A percentile compares a stretch with the other conserved stretches of the same genome.
phyloP scores from a whole-genome alignment of 2,113 vertebrate species.

The Lepisosteus osseus region DNA sequence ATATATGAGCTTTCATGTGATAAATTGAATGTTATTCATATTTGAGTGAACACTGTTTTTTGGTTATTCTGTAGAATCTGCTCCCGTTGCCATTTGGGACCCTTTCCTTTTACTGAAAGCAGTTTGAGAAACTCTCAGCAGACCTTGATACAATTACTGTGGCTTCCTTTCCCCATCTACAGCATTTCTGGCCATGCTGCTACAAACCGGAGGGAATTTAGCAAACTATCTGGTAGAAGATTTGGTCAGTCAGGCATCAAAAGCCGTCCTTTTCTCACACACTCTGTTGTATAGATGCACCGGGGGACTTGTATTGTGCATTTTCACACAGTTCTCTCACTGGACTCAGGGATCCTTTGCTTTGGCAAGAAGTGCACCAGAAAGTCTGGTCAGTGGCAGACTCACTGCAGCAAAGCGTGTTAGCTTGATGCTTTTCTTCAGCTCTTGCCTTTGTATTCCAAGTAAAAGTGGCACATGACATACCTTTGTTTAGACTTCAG shows the following conservation, averaged over 20 bases:
- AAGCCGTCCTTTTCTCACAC: slow-evolving; percentile 74
- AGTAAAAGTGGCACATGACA: slow-evolving; percentile 13
- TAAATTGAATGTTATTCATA: slow-evolving; percentile 82
- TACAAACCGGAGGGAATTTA: slow-evolving; percentile 74
- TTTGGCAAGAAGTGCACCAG: slow-evolving; percentile 51
- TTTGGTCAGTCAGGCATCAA: slow-evolving; percentile 85
- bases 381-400: slow-evolving; percentile 27
- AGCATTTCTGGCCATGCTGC: slow-evolving; percentile 72
- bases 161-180: slow-evolving; percentile 74
- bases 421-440: background rate
- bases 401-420: background rate
- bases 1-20: slow-evolving; percentile 74
- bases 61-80: slow-evolving; percentile 71
- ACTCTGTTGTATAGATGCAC: slow-evolving; percentile 54
- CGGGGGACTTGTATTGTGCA: slow-evolving; percentile 59
- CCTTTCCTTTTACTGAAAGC: slow-evolving; percentile 78
- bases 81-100: slow-evolving; percentile 68
- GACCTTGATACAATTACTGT: slow-evolving; percentile 81
- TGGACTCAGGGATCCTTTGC: slow-evolving; percentile 54
- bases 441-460: background rate
- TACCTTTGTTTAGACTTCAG: slow-evolving; percentile 34
- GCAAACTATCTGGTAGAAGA: slow-evolving; percentile 72
- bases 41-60: slow-evolving; percentile 77
- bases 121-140: slow-evolving; percentile 77
- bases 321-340: slow-evolving; percentile 71